Evolutionary conservation across 1,140 invertebrate species (phyloP).

Genomic region (Platorchestia sp.): DNA sequence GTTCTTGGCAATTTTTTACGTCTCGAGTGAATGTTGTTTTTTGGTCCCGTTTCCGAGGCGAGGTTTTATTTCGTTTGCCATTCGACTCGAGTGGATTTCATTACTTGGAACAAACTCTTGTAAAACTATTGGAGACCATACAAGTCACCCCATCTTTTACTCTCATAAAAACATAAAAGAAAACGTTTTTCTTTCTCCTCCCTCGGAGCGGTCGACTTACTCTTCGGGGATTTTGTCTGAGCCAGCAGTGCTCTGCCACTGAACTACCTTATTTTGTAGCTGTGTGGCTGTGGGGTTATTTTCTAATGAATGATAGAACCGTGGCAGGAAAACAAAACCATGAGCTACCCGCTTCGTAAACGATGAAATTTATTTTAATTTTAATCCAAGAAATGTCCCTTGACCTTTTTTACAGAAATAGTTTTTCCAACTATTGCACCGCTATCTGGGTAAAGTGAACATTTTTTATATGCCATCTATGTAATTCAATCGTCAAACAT

Average conservation of each 20-base stretch:
- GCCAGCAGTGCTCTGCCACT: not conserved
- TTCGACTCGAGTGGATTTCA: slow-evolving; percentile 39
- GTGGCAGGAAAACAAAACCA: not conserved
- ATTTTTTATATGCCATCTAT: not conserved
- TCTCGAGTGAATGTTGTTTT: not conserved
- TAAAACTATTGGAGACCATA: slow-evolving; percentile 46
- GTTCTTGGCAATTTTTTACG: not conserved
- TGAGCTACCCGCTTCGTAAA: not conserved
- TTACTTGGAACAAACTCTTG: slow-evolving; percentile 31
- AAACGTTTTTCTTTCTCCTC: slow-evolving; percentile 3
- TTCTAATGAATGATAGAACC: not conserved
- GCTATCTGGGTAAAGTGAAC: not conserved
- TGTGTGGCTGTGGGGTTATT: not conserved
- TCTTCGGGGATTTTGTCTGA: not conserved
- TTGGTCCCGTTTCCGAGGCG: not conserved
- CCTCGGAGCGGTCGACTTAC: not conserved
- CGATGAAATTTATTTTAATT: not conserved
- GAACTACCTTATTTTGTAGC: not conserved
- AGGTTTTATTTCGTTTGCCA: slow-evolving; percentile 36
- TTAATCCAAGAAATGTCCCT: not conserved
- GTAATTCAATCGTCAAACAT: not conserved
- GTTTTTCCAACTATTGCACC: not conserved
- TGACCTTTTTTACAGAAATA: not conserved
- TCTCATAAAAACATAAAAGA: slow-evolving; percentile 26
- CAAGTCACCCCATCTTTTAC: slow-evolving; percentile 30